A percentile compares a stretch with the other conserved stretches of the same genome.
Evolutionary conservation across 2,888 invertebrate genomes (phyloP).

Genomic region (Sphaerophoria taeniata): DNA sequence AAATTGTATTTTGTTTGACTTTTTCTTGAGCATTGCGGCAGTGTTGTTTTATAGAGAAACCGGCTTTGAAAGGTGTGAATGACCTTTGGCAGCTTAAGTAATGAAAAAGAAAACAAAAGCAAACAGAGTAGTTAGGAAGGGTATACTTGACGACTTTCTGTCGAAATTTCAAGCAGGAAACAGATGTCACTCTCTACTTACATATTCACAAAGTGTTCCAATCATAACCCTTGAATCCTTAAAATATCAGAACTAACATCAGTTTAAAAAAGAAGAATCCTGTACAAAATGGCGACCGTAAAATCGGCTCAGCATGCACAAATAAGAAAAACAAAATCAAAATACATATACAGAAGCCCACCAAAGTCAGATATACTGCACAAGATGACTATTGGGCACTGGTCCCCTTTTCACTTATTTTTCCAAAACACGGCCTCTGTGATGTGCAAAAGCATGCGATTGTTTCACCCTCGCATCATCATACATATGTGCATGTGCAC

Average conservation of each 20-base stretch:
- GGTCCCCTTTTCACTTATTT: slow-evolving; percentile 34
- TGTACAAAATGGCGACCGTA: slow-evolving; percentile 61
- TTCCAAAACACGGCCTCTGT: slow-evolving; percentile 32
- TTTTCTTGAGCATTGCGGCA: too few relatives aligned
- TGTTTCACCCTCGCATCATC: slow-evolving; percentile 61
- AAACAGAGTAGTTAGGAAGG: too few relatives aligned
- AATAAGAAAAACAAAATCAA: slow-evolving; percentile 12
- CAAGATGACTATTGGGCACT: slow-evolving; percentile 49
- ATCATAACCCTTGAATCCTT: too few relatives aligned
- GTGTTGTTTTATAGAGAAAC: too few relatives aligned
- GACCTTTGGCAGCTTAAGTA: too few relatives aligned
- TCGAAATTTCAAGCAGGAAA: too few relatives aligned
- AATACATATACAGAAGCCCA: neutral
- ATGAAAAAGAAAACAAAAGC: too few relatives aligned
- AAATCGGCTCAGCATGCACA: slow-evolving; percentile 23
- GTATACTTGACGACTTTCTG: too few relatives aligned
- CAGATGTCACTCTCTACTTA: neutral
- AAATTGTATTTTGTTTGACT: too few relatives aligned
- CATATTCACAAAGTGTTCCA: too few relatives aligned
- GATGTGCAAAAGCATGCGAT: slow-evolving; percentile 24
- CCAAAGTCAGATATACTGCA: neutral
- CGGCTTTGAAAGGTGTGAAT: too few relatives aligned
- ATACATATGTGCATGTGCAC: slow-evolving; percentile 65
- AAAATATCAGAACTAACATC: slow-evolving; percentile 5
- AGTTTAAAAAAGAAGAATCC: slow-evolving; percentile 15